Evolutionary conservation across 2,797 vertebrate genomes (phyloP).

Genomic region (Coendou prehensilis): DNA sequence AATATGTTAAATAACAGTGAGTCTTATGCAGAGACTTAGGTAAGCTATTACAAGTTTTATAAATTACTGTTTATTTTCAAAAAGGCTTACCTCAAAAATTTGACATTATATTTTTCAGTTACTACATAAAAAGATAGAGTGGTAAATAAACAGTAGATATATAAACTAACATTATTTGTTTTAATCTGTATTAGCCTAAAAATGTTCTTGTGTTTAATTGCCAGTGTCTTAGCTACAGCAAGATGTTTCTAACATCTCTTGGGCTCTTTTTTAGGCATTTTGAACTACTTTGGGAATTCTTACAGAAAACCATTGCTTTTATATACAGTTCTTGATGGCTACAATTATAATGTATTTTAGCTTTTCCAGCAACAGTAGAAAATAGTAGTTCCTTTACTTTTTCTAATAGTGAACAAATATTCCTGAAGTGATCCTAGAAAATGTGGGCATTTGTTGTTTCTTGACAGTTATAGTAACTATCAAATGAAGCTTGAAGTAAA

Average conservation of each 20-base stretch:
- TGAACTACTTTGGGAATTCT: constrained; percentile 26
- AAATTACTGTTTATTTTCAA: constrained; percentile 63
- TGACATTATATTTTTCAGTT: constrained; percentile 49
- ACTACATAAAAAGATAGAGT: constrained; percentile 9
- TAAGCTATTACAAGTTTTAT: constrained; percentile 10
- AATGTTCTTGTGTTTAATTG: not conserved
- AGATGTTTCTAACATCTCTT: constrained; percentile 44
- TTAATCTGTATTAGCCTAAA: not conserved
- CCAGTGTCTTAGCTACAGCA: not conserved
- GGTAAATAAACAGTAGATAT: constrained; percentile 6
- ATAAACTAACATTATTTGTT: constrained; percentile 43
- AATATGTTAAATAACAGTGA: constrained; percentile 77
- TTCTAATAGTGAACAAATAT: constrained; percentile 63
- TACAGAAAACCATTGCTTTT: constrained; percentile 48
- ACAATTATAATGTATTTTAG: not conserved
- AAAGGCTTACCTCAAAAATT: constrained; percentile 53
- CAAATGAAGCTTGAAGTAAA: constrained; percentile 58
- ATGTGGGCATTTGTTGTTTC: constrained; percentile 32
- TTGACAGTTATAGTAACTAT: constrained; percentile 56
- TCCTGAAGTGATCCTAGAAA: constrained; percentile 48
- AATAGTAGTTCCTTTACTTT: constrained; percentile 38
- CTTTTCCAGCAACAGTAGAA: constrained; percentile 44
- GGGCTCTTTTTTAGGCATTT: not conserved
- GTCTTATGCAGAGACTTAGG: constrained; percentile 65
- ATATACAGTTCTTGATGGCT: not conserved